Percentiles rank a stretch among this genome's conserved stretches.
Conservation (phyloP, 1,140 invertebrate species). For the Plectus sambesii region DNA sequence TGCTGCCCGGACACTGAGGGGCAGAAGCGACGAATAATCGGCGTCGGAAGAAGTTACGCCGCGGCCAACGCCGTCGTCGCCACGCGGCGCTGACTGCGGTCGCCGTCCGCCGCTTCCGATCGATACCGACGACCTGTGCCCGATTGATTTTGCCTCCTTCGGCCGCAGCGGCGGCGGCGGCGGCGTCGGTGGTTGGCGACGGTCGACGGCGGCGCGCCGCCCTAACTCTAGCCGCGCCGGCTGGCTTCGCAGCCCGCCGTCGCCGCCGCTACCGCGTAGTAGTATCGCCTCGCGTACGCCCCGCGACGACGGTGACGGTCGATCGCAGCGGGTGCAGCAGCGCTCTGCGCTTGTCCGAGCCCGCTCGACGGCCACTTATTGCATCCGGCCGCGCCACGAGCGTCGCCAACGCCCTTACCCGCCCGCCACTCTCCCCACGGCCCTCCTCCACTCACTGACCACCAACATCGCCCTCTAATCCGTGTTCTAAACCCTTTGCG, state of each 20-base stretch:
- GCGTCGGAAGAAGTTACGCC: background rate
- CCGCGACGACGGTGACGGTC: no score
- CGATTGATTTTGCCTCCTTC: background rate
- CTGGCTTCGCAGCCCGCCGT: no score
- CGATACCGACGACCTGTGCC: background rate
- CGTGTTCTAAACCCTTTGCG: constrained; percentile 13
- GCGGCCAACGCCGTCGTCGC: constrained; percentile 2
- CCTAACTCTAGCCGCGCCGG: no score
- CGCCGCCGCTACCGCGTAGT: no score
- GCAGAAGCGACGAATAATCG: constrained; percentile 8
- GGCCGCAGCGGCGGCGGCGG: constrained; percentile 1
- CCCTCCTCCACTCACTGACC: background rate
- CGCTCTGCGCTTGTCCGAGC: no score
- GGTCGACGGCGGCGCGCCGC: no score
- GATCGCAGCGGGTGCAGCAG: no score
- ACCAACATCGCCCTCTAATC: constrained; percentile 6
- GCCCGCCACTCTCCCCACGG: constrained; percentile 1
- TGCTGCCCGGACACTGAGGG: no score
- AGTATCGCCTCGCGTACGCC: no score
- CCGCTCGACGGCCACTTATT: no score
- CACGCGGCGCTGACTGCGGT: background rate
- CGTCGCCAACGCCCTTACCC: background rate
- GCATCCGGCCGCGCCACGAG: background rate
- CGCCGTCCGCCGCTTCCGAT: background rate
- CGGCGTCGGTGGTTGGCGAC: constrained; percentile 1